A percentile compares a stretch with the other conserved stretches of the same genome.
Evolutionary conservation across 2,113 vertebrate genomes (phyloP).

Genomic region (Lepisosteus osseus): DNA sequence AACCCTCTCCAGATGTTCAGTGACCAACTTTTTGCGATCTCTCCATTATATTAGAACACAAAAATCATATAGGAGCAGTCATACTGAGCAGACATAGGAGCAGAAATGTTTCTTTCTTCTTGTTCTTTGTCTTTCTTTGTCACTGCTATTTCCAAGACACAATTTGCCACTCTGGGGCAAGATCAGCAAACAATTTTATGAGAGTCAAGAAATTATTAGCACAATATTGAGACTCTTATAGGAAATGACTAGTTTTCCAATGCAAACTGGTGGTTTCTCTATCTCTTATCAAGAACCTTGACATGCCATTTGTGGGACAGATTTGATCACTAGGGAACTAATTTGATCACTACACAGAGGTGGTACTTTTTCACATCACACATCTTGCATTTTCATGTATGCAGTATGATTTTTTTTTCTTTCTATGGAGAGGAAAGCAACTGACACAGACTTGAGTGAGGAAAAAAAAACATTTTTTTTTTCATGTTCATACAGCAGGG

Average conservation of each 20-base stretch:
- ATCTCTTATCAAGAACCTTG: too few species aligned
- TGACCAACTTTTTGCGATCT: conserved; percentile 10
- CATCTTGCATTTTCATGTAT: too few species aligned
- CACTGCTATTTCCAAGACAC: background rate
- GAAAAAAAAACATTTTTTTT: too few species aligned
- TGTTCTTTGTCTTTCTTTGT: background rate
- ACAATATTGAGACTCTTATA: background rate
- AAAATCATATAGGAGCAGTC: background rate
- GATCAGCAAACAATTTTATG: background rate
- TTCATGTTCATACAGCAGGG: too few species aligned
- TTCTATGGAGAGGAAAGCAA: too few species aligned
- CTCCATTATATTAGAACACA: conserved; percentile 2
- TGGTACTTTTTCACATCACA: too few species aligned
- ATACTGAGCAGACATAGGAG: conserved; percentile 1
- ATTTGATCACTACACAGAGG: too few species aligned
- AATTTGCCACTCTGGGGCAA: background rate
- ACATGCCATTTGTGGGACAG: too few species aligned
- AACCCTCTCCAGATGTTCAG: conserved; percentile 1
- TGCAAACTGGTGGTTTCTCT: too few species aligned
- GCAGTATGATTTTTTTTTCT: too few species aligned
- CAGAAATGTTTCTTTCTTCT: conserved; percentile 11
- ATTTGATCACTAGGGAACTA: too few species aligned
- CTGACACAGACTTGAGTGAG: too few species aligned
- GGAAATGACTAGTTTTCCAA: background rate
- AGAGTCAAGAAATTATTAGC: background rate